Percentiles rank a stretch among this genome's conserved stretches.
phyloP scores from a whole-genome alignment of 2,888 invertebrate species.

The Rhamphomyia laevipes region DNA sequence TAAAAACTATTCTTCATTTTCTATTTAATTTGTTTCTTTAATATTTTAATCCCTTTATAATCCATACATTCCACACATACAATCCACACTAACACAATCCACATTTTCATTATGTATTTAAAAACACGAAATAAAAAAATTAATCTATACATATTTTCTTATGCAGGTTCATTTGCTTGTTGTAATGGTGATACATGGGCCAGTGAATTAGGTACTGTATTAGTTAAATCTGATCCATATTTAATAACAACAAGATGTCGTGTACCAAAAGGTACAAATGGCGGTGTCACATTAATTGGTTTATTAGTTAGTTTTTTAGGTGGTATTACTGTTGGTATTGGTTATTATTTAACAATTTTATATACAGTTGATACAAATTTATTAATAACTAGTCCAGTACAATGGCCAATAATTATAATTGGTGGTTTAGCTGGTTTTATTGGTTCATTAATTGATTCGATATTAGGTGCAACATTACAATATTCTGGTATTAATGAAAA shows the following conservation, averaged over 20 bases:
- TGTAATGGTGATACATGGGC: constrained; percentile 87
- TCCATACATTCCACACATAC: too few relatives aligned
- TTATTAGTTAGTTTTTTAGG: constrained; percentile 41
- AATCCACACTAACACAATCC: too few relatives aligned
- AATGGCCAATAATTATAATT: constrained; percentile 66
- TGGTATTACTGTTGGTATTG: constrained; percentile 52
- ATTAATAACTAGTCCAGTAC: constrained; percentile 50
- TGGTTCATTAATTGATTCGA: constrained; percentile 72
- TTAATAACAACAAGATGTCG: constrained; percentile 59
- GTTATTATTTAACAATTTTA: constrained; percentile 55
- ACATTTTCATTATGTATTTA: too few relatives aligned
- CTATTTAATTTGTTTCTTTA: too few relatives aligned
- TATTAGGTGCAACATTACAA: constrained; percentile 75
- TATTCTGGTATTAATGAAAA: constrained; percentile 67
- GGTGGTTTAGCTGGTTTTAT: constrained; percentile 64
- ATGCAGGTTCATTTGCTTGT: constrained; percentile 57
- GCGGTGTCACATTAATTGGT: constrained; percentile 61
- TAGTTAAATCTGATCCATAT: constrained; percentile 54
- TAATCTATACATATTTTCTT: too few relatives aligned
- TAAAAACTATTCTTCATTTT: too few relatives aligned
- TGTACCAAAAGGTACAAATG: constrained; percentile 83
- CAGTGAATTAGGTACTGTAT: constrained; percentile 72
- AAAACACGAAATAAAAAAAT: too few relatives aligned
- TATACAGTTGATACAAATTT: constrained; percentile 48
- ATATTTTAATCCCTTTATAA: too few relatives aligned